Evolutionary conservation across 2,113 vertebrate genomes (phyloP).

Genomic region (Varanus salvator): DNA sequence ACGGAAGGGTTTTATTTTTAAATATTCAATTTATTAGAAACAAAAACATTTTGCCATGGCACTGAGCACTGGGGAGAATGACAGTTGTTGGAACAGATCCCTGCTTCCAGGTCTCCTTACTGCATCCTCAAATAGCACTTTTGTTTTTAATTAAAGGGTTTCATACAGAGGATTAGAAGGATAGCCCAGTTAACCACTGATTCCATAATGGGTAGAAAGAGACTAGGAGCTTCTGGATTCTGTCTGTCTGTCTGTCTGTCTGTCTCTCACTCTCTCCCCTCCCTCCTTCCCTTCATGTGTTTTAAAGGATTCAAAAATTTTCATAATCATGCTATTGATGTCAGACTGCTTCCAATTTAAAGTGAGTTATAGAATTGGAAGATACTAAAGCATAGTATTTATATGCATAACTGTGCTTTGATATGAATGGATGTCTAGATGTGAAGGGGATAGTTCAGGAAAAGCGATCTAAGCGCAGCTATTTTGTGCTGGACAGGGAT

Average conservation of each 20-base stretch:
- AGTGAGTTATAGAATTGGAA: background rate
- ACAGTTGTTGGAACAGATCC: background rate
- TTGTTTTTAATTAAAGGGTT: background rate
- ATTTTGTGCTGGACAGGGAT: no score
- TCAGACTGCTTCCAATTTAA: background rate
- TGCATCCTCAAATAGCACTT: background rate
- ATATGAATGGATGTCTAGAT: background rate
- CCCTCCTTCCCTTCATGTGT: background rate
- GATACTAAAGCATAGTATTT: background rate
- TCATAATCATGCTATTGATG: background rate
- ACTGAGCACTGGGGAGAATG: background rate
- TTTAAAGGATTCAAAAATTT: background rate
- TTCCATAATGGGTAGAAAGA: background rate
- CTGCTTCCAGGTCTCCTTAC: background rate
- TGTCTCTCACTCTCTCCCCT: no score
- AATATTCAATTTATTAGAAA: slow-evolving; percentile 44
- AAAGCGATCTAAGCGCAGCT: background rate
- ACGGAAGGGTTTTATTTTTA: slow-evolving; percentile 31
- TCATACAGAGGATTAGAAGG: background rate
- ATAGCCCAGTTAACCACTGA: background rate
- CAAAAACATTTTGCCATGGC: slow-evolving; percentile 22
- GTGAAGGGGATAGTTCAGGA: background rate
- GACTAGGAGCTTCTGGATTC: background rate
- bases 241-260: background rate
- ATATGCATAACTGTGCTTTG: background rate